A percentile compares a stretch with the other conserved stretches of the same genome.
These are phyloP conservation scores for Saccostrea echinata DNA, from an alignment of 1,140 invertebrate species.

Conservation along the genomic window DNA sequence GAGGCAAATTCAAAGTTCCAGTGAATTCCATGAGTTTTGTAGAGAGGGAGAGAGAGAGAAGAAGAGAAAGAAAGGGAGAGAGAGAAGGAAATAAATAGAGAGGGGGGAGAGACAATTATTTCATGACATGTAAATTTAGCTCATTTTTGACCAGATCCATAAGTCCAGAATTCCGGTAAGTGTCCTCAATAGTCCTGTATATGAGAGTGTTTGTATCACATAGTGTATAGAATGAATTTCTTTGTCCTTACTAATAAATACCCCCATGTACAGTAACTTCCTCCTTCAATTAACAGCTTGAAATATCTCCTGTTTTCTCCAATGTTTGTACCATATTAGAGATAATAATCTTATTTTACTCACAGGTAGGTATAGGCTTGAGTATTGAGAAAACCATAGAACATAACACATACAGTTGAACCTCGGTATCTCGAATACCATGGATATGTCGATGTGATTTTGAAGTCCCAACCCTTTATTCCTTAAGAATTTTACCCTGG, in stretches of 20 bases:
- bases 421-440: too few species aligned
- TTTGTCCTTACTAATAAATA: conserved; percentile 16
- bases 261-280: neutral
- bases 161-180: conserved; percentile 14
- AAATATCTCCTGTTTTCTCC: neutral
- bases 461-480: too few species aligned
- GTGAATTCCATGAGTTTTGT: too few species aligned
- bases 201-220: neutral
- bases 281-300: neutral
- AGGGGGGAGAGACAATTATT: neutral
- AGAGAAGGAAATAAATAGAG: too few species aligned
- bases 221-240: conserved; percentile 18
- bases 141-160: conserved; percentile 27
- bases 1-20: too few species aligned
- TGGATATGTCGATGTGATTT: too few species aligned
- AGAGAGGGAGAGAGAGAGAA: too few species aligned
- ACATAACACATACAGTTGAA: neutral
- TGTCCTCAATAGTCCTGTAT: neutral
- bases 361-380: neutral
- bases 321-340: neutral
- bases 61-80: too few species aligned
- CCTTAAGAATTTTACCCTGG: too few species aligned
- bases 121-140: neutral
- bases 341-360: neutral
- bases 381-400: neutral